Percentiles rank a stretch among this genome's conserved stretches.
Conservation (phyloP, 2,888 invertebrate genomes). For the Stenodera caucasica region DNA sequence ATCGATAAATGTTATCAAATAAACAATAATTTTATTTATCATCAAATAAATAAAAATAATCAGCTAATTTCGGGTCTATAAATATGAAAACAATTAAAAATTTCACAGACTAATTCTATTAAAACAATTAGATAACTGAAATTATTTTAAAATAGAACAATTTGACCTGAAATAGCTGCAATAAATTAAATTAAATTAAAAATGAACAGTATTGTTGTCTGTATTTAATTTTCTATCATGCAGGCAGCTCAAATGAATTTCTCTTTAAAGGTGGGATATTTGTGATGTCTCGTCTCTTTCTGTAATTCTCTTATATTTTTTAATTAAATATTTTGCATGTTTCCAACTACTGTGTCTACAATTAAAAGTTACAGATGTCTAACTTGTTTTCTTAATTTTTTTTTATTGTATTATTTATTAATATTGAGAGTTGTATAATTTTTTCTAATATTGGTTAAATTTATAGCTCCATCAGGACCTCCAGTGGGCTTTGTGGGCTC, state of each 20-base stretch:
- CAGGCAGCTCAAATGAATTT: conserved; percentile 54
- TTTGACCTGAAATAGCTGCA: not conserved
- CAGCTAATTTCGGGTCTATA: not conserved
- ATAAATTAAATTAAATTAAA: not conserved
- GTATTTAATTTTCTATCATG: conserved; percentile 48
- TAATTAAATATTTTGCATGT: conserved; percentile 15
- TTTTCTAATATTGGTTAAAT: no score
- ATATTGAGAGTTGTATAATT: no score
- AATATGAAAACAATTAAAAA: no score
- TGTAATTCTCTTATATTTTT: conserved; percentile 24
- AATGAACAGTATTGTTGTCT: conserved; percentile 47
- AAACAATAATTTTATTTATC: no score
- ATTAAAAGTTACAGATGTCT: not conserved
- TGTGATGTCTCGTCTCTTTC: conserved; percentile 31
- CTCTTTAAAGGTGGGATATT: conserved; percentile 54
- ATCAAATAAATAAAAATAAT: not conserved
- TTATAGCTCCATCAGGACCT: conserved; percentile 90
- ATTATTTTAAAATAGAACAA: not conserved
- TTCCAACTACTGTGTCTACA: no score
- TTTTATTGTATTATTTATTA: no score
- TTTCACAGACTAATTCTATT: no score
- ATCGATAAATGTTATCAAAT: not conserved
- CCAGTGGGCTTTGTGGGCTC: conserved; percentile 94
- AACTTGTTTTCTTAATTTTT: conserved; percentile 27
- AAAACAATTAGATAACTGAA: not conserved